A percentile compares a stretch with the other conserved stretches of the same genome.
phyloP scores from a whole-genome alignment of 2,113 vertebrate genomes.

The Tauraco erythrolophus region DNA sequence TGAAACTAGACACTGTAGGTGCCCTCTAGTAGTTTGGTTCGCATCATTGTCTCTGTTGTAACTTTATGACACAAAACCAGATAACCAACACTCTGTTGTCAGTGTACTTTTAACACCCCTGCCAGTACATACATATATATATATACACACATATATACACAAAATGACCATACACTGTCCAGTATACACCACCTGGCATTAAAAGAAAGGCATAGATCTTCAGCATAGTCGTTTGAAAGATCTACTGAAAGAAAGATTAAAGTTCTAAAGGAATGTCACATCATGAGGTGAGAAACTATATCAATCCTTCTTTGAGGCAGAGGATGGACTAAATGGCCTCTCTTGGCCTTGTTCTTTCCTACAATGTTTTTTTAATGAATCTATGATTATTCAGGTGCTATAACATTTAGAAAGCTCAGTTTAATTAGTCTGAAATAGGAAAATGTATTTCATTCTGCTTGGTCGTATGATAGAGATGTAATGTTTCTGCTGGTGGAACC shows the following conservation, averaged over 20 bases:
- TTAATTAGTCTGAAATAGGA: background rate
- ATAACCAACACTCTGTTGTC: background rate
- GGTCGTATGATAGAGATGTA: background rate
- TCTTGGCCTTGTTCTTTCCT: background rate
- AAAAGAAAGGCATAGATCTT: background rate
- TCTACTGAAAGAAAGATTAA: background rate
- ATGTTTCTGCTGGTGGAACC: background rate
- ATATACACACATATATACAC: background rate
- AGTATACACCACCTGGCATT: background rate
- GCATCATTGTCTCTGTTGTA: background rate
- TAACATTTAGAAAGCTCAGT: background rate
- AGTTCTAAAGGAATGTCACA: background rate
- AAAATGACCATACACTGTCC: background rate
- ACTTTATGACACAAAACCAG: background rate
- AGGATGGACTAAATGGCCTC: background rate
- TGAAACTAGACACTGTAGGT: background rate
- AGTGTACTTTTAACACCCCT: background rate
- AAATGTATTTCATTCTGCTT: background rate
- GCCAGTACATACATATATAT: background rate
- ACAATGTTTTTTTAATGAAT: background rate
- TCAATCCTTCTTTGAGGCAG: background rate
- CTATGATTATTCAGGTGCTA: background rate
- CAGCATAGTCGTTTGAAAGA: background rate
- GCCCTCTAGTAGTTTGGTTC: background rate
- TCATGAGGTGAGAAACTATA: background rate